A percentile compares a stretch with the other conserved stretches of the same genome.
These are phyloP conservation scores for Tachuris rubrigastra DNA, from an alignment of 2,113 vertebrate genomes.

Conservation along the genomic window DNA sequence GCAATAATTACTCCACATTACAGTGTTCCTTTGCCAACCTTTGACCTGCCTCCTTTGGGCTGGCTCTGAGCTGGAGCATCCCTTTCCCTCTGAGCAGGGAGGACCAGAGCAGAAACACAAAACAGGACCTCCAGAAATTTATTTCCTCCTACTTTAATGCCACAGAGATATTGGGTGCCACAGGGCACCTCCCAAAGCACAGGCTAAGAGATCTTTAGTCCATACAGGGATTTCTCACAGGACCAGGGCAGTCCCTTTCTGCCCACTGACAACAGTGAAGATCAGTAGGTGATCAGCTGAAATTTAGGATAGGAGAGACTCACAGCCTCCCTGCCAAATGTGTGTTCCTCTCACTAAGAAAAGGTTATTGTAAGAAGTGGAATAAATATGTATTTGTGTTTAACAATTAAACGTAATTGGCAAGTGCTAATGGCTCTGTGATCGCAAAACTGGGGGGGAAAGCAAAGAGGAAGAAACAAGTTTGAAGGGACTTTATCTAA, in stretches of 20 bases:
- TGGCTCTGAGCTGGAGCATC: neutral
- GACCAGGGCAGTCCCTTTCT: neutral
- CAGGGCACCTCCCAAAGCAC: neutral
- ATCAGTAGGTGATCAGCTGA: neutral
- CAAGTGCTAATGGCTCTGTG: conserved; percentile 66
- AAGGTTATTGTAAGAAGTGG: conserved; percentile 34
- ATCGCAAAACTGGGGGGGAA: conserved; percentile 63
- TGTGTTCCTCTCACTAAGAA: neutral
- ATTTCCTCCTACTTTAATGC: neutral
- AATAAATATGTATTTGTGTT: conserved; percentile 63
- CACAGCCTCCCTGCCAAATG: neutral
- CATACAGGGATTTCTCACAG: accelerated
- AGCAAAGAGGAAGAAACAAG: conserved; percentile 78
- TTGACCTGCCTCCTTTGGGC: neutral
- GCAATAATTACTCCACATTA: neutral
- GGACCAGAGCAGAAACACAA: neutral
- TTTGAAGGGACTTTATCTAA: conserved; percentile 89
- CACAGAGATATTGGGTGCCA: neutral
- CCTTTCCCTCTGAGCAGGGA: neutral
- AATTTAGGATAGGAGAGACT: neutral
- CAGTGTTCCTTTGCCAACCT: neutral
- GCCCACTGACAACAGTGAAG: neutral
- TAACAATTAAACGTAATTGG: conserved; percentile 68
- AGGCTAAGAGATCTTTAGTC: neutral
- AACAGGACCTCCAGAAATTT: neutral